phyloP scores from a whole-genome alignment of 2,113 vertebrate species.

The Hippopotamus amphibius region DNA sequence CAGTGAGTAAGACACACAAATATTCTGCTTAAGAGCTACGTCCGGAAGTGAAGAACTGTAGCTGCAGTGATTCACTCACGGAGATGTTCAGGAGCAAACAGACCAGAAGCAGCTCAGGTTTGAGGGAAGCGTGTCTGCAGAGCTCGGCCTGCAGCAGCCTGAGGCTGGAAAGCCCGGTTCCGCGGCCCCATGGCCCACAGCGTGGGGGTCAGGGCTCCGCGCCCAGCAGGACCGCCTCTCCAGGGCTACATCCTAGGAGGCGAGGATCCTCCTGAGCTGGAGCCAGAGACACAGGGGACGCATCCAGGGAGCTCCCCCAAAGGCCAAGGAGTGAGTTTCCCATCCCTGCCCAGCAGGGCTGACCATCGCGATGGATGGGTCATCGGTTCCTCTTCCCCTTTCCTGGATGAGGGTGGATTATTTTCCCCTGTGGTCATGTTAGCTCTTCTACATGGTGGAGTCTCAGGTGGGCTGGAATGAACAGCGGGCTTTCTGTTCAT shows the following conservation, averaged over 20 bases:
- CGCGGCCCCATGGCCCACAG: accelerated
- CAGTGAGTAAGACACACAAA: background rate
- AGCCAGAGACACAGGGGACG: background rate
- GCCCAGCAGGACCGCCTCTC: background rate
- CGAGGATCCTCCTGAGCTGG: background rate
- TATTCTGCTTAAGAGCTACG: background rate
- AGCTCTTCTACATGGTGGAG: background rate
- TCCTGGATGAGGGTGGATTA: background rate
- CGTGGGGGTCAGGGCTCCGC: accelerated
- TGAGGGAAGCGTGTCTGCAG: background rate
- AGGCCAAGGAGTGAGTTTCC: background rate
- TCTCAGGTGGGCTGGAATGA: background rate
- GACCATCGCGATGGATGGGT: accelerated
- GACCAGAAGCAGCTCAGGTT: background rate
- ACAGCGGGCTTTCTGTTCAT: background rate
- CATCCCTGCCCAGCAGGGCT: background rate
- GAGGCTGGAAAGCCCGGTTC: background rate
- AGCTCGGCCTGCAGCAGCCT: background rate
- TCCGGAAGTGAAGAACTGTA: background rate
- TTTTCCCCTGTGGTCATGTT: background rate
- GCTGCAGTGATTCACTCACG: background rate
- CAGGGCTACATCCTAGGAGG: accelerated
- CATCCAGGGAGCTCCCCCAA: accelerated
- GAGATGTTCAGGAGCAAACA: background rate
- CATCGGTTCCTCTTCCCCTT: background rate